Conservation (phyloP, 2,888 invertebrate genomes). For the Salticus scenicus region DNA sequence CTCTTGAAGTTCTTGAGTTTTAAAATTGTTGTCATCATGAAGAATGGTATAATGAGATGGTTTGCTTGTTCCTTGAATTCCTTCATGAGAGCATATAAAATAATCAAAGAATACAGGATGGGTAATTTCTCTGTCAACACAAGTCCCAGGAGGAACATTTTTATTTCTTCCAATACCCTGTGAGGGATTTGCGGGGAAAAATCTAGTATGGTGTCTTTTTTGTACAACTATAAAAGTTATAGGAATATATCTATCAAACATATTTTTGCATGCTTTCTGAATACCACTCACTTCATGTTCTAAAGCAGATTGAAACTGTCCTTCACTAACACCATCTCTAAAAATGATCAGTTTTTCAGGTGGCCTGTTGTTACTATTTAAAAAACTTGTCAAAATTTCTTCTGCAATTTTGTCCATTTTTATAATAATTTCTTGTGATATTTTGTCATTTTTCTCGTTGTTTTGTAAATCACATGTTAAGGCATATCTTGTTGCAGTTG, state of each 20-base stretch:
- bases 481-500: conserved; percentile 73
- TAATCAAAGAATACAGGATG: conserved; percentile 92
- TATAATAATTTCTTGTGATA: conserved; percentile 82
- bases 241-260: not conserved
- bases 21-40: conserved; percentile 71
- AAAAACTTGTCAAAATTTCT: conserved; percentile 73
- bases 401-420: conserved; percentile 82
- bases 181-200: conserved; percentile 36
- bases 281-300: conserved; percentile 17
- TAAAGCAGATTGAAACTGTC: conserved; percentile 15
- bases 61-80: conserved; percentile 76
- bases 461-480: conserved; percentile 86
- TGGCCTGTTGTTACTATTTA: conserved; percentile 75
- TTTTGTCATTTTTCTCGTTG: conserved; percentile 75
- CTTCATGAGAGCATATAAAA: conserved; percentile 84
- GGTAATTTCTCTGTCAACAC: conserved; percentile 89
- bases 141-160: conserved; percentile 90
- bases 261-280: not conserved
- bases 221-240: conserved; percentile 94
- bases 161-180: conserved; percentile 74
- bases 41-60: conserved; percentile 71
- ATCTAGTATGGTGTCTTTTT: conserved; percentile 95
- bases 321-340: conserved; percentile 29
- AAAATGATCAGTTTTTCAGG: conserved; percentile 79
- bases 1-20: conserved; percentile 69